Base-by-base conservation (phyloP, 2,113 vertebrate genomes). In the Phodopus roborovskii region DNA sequence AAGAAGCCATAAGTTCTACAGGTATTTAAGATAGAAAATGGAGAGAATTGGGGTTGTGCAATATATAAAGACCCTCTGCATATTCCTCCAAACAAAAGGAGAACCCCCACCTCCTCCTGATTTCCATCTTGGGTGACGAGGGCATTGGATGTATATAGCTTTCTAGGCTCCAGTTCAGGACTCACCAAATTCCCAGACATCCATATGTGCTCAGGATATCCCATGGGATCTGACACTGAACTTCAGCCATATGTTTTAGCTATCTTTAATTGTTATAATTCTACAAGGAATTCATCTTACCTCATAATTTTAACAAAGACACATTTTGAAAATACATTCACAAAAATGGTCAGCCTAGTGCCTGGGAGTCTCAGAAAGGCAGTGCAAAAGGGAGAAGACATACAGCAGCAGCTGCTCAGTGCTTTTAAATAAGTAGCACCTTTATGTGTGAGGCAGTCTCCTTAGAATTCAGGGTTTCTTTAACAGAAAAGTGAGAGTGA, bases 401-500 rank as follows among this genome's bases (percentile, higher is more conserved):
- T 2, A 13, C 0, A 10, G 17, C 0, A 10, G 22, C 24, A 75
- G 33, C 42, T 3, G 45, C 12, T 7, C 13, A 15, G 62, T 7
- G 5, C 30, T 48, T 82, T 82, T 56, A 15, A 91, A 66, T 74
- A 74, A 83, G 42, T 33, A 64, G 5, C 5, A 13, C 24, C n/a
- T 48, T 48, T 22, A 39, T 33, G 68, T 88, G n/a, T 78, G 30
- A 73, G n/a, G 71, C 19, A 60, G 9, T n/a, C 50, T 75, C 70
- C 79, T 90, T 75, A 1, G 3, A 71, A 17, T 62, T 94, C 17
- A 62, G 12, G 53, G 33, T 92, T 39, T 66, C 60, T 39, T 95
- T n/a, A 78, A 82, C n/a, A 90, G 71, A 92, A 92, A 94, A 73
- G 7, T 88, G 36, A 30, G 28, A 45, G 26, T n/a, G n/a, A 36